These are phyloP conservation scores for Mormoops blainvillei DNA, from an alignment of 2,113 vertebrate species.

Conservation along the genomic window DNA sequence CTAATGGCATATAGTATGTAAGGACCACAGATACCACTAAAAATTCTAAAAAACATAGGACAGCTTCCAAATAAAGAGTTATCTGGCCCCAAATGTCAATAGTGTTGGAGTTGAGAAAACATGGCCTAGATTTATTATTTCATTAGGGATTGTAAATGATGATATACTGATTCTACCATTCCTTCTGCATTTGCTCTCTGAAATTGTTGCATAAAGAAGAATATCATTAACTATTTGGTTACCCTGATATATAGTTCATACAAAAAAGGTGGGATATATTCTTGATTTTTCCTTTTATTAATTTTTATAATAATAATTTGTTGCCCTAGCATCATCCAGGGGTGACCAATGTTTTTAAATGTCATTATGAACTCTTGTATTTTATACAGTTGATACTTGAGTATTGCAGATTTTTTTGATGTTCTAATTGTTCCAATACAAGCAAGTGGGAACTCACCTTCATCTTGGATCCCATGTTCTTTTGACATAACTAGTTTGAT, in stretches of 20 bases:
- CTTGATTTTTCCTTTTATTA: neutral
- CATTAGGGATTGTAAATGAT: neutral
- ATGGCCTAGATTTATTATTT: neutral
- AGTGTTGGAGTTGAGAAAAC: neutral
- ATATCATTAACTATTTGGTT: neutral
- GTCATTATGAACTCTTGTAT: neutral
- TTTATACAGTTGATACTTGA: neutral
- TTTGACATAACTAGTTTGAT: neutral
- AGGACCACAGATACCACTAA: neutral
- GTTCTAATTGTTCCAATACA: neutral
- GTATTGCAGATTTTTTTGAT: neutral
- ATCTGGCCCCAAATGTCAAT: neutral
- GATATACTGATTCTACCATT: neutral
- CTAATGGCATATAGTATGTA: neutral
- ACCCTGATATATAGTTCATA: neutral
- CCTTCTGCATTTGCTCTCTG: constrained; percentile 6
- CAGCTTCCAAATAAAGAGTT: neutral
- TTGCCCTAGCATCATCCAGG: neutral
- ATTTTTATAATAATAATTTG: constrained; percentile 1
- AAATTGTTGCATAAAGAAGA: neutral
- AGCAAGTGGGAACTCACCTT: neutral
- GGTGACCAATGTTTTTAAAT: neutral
- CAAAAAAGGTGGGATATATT: neutral
- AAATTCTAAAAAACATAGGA: neutral
- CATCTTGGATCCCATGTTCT: neutral